phyloP scores from a whole-genome alignment of 2,888 invertebrate genomes.

The Hoplodrina ambigua region DNA sequence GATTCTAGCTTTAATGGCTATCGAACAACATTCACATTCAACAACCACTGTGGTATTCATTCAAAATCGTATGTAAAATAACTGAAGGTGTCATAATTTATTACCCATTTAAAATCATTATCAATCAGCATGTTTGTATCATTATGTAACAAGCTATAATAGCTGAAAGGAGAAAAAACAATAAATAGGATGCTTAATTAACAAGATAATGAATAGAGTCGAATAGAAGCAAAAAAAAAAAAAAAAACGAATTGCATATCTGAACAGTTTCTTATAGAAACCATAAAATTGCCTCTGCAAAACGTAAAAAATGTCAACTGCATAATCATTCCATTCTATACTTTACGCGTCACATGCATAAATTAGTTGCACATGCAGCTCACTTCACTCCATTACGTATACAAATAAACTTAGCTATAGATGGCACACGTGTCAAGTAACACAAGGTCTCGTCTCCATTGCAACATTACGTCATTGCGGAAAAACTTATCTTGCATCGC shows the following conservation, averaged over 20 bases:
- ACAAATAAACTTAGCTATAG: slow-evolving; percentile 63
- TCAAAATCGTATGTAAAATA: slow-evolving; percentile 9
- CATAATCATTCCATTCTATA: slow-evolving; percentile 28
- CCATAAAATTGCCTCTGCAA: slow-evolving; percentile 4
- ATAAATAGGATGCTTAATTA: neutral
- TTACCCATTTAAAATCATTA: neutral
- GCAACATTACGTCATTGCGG: slow-evolving; percentile 64
- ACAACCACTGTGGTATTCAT: slow-evolving; percentile 15
- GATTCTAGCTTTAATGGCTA: slow-evolving; percentile 53
- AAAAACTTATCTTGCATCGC: slow-evolving; percentile 63
- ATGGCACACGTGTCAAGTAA: slow-evolving; percentile 68
- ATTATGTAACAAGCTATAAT: neutral
- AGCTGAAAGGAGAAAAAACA: slow-evolving; percentile 1
- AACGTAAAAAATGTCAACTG: slow-evolving; percentile 18
- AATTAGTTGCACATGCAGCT: slow-evolving; percentile 40
- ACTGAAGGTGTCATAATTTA: neutral
- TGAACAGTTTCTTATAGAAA: slow-evolving; percentile 11
- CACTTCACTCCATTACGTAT: slow-evolving; percentile 60
- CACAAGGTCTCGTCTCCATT: slow-evolving; percentile 67
- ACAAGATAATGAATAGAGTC: slow-evolving; percentile 11
- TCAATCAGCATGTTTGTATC: slow-evolving; percentile 4
- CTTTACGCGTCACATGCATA: slow-evolving; percentile 44
- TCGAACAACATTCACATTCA: slow-evolving; percentile 35
- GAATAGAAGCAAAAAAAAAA: slow-evolving; percentile 10
- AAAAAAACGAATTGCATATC: neutral